phyloP scores from a whole-genome alignment of 2,888 invertebrate species.

The Alloscopus bannaensis region DNA sequence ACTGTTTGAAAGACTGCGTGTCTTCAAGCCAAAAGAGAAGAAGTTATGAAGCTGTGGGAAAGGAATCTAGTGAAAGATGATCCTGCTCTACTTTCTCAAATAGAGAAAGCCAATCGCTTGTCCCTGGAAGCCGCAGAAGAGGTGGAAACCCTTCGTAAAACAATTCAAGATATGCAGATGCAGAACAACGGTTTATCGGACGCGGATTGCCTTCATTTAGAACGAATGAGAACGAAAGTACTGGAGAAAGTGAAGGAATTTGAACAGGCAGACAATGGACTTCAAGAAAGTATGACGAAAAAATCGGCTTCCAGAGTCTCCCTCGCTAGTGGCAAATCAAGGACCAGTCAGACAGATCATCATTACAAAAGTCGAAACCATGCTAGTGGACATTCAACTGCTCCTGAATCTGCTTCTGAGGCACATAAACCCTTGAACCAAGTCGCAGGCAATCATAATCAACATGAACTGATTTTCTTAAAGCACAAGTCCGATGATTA shows the following conservation, averaged over 20 bases:
- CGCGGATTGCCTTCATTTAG: constrained; percentile 53
- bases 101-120: constrained; percentile 67
- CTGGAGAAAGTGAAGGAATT: constrained; percentile 65
- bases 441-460: background rate
- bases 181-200: constrained; percentile 52
- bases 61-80: constrained; percentile 55
- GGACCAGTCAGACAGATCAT: constrained; percentile 41
- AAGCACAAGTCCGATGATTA: background rate
- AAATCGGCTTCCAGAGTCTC: constrained; percentile 34
- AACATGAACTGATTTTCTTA: background rate
- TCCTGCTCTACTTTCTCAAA: constrained; percentile 52
- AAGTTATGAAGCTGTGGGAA: constrained; percentile 70
- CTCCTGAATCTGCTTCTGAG: background rate
- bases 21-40: constrained; percentile 63
- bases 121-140: constrained; percentile 67
- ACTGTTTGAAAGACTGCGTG: constrained; percentile 72
- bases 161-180: constrained; percentile 61
- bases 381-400: background rate
- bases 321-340: constrained; percentile 20
- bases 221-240: constrained; percentile 53
- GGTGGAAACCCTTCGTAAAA: constrained; percentile 62
- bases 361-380: background rate
- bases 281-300: constrained; percentile 34
- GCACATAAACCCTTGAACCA: background rate
- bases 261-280: constrained; percentile 59